A percentile compares a stretch with the other conserved stretches of the same genome.
These are phyloP conservation scores for Ophion ellenae DNA, from an alignment of 2,888 invertebrate genomes.

Conservation along the genomic window DNA sequence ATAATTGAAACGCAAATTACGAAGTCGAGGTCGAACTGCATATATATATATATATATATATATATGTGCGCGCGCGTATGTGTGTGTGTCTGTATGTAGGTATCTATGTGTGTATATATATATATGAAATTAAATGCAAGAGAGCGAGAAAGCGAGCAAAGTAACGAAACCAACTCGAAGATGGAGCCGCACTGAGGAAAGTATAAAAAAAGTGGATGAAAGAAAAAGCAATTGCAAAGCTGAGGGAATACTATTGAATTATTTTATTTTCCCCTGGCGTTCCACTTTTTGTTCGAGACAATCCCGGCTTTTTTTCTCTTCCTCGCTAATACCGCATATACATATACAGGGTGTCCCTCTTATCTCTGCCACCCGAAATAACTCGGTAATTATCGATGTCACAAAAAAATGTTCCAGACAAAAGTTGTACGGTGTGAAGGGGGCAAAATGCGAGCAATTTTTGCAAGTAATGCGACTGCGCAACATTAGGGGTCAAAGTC, in stretches of 20 bases:
- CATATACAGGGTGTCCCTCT: too few relatives aligned
- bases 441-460: too few relatives aligned
- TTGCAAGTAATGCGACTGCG: too few relatives aligned
- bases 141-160: conserved; percentile 2
- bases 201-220: background rate
- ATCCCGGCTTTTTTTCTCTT: background rate
- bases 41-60: too few relatives aligned
- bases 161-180: conserved; percentile 14
- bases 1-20: conserved; percentile 60
- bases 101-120: too few relatives aligned
- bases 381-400: too few relatives aligned
- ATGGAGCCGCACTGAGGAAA: conserved; percentile 10
- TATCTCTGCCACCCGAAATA: too few relatives aligned
- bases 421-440: too few relatives aligned
- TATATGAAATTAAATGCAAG: conserved; percentile 38
- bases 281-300: conserved; percentile 29
- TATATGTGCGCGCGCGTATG: too few relatives aligned
- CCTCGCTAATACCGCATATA: background rate
- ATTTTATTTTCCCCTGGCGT: conserved; percentile 37
- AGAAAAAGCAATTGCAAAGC: conserved; percentile 31
- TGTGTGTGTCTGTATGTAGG: too few relatives aligned
- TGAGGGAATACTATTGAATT: conserved; percentile 34
- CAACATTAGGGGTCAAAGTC: too few relatives aligned
- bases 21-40: conserved; percentile 25
- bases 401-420: too few relatives aligned